Percentiles rank a stretch among this genome's conserved stretches.
Conservation (phyloP, 37 sponge, comb jelly and placozoan genomes). For the Eunapius fragilis region DNA sequence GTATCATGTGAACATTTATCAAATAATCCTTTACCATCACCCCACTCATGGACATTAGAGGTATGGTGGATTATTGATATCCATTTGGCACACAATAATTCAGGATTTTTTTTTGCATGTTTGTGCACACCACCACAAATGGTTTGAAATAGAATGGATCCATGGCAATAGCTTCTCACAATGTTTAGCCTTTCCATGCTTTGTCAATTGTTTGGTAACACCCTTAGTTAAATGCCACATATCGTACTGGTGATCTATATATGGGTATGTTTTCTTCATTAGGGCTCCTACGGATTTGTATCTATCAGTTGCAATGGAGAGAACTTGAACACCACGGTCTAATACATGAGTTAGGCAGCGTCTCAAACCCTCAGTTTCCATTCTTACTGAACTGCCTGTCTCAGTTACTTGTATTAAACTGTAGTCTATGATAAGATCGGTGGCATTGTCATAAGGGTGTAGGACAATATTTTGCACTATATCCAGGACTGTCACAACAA, state of each 20-base stretch:
- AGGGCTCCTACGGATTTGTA: no score
- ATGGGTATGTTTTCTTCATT: slow-evolving; percentile 23
- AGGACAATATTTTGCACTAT: slow-evolving; percentile 48
- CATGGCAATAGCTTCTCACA: no score
- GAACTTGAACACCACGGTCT: neutral
- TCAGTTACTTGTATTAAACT: slow-evolving; percentile 45
- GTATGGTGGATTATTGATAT: slow-evolving; percentile 37
- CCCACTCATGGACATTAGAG: slow-evolving; percentile 33
- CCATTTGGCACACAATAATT: slow-evolving; percentile 30
- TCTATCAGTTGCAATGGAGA: slow-evolving; percentile 27
- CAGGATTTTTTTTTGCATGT: slow-evolving; percentile 3
- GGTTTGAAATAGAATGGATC: slow-evolving; percentile 3
- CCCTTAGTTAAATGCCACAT: slow-evolving; percentile 42
- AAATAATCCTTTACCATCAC: neutral
- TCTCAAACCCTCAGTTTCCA: slow-evolving; percentile 23
- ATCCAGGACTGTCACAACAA: slow-evolving; percentile 51
- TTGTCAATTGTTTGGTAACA: slow-evolving; percentile 15
- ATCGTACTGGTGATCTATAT: slow-evolving; percentile 46
- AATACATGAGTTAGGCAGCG: slow-evolving; percentile 13
- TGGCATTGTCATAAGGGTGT: slow-evolving; percentile 26
- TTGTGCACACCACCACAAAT: slow-evolving; percentile 16
- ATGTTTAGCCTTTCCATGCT: slow-evolving; percentile 14
- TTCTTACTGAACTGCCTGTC: slow-evolving; percentile 19
- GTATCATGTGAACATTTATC: slow-evolving; percentile 1
- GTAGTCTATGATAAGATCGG: slow-evolving; percentile 25